These are phyloP conservation scores for Eupithecia vulgata DNA, from an alignment of 2,888 invertebrate genomes.

Conservation along the genomic window DNA sequence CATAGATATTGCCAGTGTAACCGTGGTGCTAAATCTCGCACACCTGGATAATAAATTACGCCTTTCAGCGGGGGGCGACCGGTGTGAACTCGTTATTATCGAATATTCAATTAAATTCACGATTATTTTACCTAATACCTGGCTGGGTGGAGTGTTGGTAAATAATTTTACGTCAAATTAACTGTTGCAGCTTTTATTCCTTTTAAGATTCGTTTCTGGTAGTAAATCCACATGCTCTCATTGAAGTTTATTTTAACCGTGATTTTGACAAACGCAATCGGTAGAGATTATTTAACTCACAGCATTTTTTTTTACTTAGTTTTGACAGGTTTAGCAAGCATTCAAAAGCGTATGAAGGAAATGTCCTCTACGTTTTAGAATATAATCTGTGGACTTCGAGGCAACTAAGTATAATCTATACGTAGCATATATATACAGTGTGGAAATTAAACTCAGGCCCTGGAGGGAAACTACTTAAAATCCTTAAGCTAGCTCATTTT, in stretches of 20 bases:
- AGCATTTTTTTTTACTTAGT: too few relatives aligned
- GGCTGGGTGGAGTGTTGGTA: background rate
- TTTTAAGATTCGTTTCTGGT: background rate
- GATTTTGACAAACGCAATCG: background rate
- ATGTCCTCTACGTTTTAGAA: background rate
- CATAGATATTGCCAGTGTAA: conserved; percentile 39
- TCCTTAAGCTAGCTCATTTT: too few relatives aligned
- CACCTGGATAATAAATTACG: conserved; percentile 44
- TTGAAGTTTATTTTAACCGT: background rate
- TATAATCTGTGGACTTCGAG: background rate
- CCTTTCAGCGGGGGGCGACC: conserved; percentile 32
- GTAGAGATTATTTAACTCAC: background rate
- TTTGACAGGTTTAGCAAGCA: too few relatives aligned
- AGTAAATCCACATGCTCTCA: background rate
- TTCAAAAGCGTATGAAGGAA: background rate
- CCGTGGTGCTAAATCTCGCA: conserved; percentile 38
- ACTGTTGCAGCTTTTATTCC: background rate
- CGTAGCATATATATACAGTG: too few relatives aligned
- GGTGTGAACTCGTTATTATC: conserved; percentile 43
- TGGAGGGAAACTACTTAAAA: too few relatives aligned
- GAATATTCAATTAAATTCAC: conserved; percentile 36
- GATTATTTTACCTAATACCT: conserved; percentile 20
- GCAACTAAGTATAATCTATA: background rate
- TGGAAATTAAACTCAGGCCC: too few relatives aligned
- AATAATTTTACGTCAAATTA: background rate